Evolutionary conservation across 2,888 invertebrate genomes (phyloP).

Genomic region (Erebia palarica): DNA sequence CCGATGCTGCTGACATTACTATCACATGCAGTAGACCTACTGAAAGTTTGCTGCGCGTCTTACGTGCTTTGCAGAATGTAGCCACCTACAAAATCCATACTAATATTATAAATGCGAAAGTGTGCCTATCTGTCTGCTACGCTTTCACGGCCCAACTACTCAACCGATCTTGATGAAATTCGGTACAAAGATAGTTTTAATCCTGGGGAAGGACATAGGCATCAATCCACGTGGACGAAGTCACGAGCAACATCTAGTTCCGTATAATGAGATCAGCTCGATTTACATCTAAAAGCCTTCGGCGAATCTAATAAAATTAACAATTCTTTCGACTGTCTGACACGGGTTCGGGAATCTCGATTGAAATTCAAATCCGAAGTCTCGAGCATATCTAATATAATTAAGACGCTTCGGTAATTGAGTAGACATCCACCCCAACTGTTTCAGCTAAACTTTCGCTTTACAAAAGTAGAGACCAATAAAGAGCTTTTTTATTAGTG

Average conservation of each 20-base stretch:
- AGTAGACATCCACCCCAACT: conserved; percentile 65
- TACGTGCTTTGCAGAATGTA: too few relatives aligned
- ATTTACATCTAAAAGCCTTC: conserved; percentile 69
- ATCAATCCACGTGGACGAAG: too few relatives aligned
- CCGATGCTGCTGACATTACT: too few relatives aligned
- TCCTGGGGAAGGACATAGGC: too few relatives aligned
- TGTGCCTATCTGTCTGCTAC: too few relatives aligned
- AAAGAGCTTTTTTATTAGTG: conserved; percentile 35
- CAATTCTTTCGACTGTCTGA: conserved; percentile 65
- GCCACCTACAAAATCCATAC: too few relatives aligned
- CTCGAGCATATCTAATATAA: conserved; percentile 73
- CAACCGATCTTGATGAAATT: too few relatives aligned
- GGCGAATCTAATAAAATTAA: conserved; percentile 71
- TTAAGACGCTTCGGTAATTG: conserved; percentile 73
- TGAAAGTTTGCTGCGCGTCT: too few relatives aligned
- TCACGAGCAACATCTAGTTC: background rate
- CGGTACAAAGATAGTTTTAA: too few relatives aligned
- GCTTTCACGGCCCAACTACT: too few relatives aligned
- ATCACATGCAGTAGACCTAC: too few relatives aligned
- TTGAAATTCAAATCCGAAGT: conserved; percentile 78
- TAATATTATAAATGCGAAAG: too few relatives aligned
- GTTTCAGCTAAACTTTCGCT: conserved; percentile 51
- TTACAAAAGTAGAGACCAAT: conserved; percentile 42
- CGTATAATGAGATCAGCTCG: conserved; percentile 51
- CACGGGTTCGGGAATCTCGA: conserved; percentile 58